Conservation (phyloP, 2,888 invertebrate genomes). For the Thelaira solivaga region DNA sequence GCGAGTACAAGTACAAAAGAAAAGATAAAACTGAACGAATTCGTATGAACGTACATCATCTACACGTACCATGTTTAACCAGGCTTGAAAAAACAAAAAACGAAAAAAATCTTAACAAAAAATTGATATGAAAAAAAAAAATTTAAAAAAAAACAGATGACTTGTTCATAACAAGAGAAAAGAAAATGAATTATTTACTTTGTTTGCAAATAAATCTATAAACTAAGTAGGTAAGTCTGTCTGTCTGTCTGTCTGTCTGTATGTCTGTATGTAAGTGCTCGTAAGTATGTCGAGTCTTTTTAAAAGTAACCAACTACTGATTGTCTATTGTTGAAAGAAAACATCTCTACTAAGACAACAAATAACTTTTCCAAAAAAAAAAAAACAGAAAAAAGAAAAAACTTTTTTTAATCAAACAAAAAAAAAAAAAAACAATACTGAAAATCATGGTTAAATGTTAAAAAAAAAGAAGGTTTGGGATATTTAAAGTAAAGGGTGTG, state of each 20-base stretch:
- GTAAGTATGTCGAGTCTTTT: slow-evolving; percentile 12
- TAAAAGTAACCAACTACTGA: slow-evolving; percentile 23
- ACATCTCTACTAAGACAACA: slow-evolving; percentile 17
- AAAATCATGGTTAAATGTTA: background rate
- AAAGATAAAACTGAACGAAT: background rate
- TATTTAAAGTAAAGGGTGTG: background rate
- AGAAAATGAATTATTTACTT: slow-evolving; percentile 26
- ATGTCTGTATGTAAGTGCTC: too few relatives aligned
- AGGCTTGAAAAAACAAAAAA: background rate
- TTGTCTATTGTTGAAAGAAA: slow-evolving; percentile 37
- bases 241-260: too few relatives aligned
- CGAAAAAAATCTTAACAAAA: slow-evolving; percentile 21
- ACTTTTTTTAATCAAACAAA: background rate
- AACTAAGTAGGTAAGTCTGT: too few relatives aligned
- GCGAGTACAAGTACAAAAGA: too few relatives aligned
- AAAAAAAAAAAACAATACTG: background rate
- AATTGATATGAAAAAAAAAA: slow-evolving; percentile 31
- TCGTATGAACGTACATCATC: background rate
- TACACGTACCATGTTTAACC: background rate
- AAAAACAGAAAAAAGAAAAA: too few relatives aligned
- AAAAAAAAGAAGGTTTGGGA: background rate
- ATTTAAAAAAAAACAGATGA: slow-evolving; percentile 20
- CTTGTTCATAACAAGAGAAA: slow-evolving; percentile 18
- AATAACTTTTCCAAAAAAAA: slow-evolving; percentile 41
- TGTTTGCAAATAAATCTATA: slow-evolving; percentile 25